These are phyloP conservation scores for Steatocranus sp. DNA, from an alignment of 2,797 vertebrate genomes.

Conservation along the genomic window DNA sequence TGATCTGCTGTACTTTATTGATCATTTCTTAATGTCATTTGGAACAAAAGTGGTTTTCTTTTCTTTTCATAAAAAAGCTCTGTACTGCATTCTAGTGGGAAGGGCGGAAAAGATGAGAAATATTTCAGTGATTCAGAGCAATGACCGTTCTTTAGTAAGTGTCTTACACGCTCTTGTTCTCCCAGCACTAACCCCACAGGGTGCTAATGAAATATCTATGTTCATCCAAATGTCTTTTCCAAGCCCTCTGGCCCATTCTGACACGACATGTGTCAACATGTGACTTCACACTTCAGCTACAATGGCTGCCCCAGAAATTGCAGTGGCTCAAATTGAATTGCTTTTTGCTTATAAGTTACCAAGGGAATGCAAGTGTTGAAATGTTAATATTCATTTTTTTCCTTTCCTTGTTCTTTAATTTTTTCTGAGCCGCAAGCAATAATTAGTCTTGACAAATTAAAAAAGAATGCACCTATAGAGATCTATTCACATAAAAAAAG, in stretches of 20 bases:
- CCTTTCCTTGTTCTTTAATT: slow-evolving; percentile 1
- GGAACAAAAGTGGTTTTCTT: slow-evolving; percentile 42
- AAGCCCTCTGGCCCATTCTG: slow-evolving; percentile 79
- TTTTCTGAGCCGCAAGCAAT: slow-evolving; percentile 12
- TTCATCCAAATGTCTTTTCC: slow-evolving; percentile 85
- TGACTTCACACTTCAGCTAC: slow-evolving; percentile 74
- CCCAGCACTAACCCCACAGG: slow-evolving; percentile 82
- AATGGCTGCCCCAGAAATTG: slow-evolving; percentile 64
- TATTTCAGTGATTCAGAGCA: slow-evolving; percentile 76
- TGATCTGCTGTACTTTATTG: slow-evolving; percentile 18
- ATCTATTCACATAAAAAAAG: not conserved
- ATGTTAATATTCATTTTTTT: slow-evolving; percentile 46
- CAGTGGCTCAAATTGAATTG: slow-evolving; percentile 55
- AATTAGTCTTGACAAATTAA: not conserved
- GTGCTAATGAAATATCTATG: slow-evolving; percentile 95
- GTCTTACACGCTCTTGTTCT: slow-evolving; percentile 74
- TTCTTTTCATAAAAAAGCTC: slow-evolving; percentile 13
- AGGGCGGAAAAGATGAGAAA: slow-evolving; percentile 47
- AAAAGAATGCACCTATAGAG: not conserved
- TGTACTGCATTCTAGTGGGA: slow-evolving; percentile 2
- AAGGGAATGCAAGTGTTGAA: slow-evolving; percentile 48
- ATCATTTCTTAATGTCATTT: slow-evolving; percentile 32
- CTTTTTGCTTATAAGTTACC: slow-evolving; percentile 51
- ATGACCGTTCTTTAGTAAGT: slow-evolving; percentile 75
- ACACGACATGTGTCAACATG: slow-evolving; percentile 82